Evolutionary conservation across 2,888 invertebrate species (phyloP).

Genomic region (Hypselothyrea guttata): DNA sequence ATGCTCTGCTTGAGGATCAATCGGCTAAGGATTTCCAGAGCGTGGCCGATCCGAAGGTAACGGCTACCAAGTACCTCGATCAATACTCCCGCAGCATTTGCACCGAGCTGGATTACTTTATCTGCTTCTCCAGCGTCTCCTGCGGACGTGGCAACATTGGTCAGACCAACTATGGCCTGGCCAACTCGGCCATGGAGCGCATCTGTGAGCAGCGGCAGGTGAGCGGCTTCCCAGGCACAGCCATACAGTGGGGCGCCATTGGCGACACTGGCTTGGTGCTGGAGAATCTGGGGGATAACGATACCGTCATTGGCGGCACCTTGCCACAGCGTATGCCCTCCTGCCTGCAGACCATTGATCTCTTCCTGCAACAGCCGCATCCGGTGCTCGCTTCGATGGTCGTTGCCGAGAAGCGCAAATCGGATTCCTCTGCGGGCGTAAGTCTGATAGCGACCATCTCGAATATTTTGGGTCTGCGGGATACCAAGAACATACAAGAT

Average conservation of each 20-base stretch:
- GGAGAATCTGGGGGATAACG: constrained; percentile 94
- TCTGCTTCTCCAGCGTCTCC: constrained; percentile 97
- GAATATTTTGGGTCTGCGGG: constrained; percentile 95
- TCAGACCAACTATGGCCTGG: constrained; percentile 97
- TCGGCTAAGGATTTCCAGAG: constrained; percentile 90
- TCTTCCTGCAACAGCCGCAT: constrained; percentile 94
- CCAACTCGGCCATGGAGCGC: constrained; percentile 98
- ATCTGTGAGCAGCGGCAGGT: constrained; percentile 93
- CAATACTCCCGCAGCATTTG: constrained; percentile 89
- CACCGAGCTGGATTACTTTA: constrained; percentile 94
- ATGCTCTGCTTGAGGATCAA: constrained; percentile 94
- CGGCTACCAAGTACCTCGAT: constrained; percentile 92
- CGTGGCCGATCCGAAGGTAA: constrained; percentile 93
- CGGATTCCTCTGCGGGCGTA: constrained; percentile 84
- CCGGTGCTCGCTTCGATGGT: constrained; percentile 92
- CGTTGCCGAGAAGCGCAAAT: constrained; percentile 91
- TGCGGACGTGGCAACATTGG: constrained; percentile 98
- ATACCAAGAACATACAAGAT: constrained; percentile 89
- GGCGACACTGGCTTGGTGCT: constrained; percentile 97
- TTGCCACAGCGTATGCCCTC: constrained; percentile 97
- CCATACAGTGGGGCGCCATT: constrained; percentile 99
- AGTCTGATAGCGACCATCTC: constrained; percentile 91
- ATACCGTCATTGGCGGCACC: constrained; percentile 96
- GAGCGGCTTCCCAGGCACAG: constrained; percentile 92
- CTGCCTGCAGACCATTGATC: constrained; percentile 93